A percentile compares a stretch with the other conserved stretches of the same genome.
These are phyloP conservation scores for Philonicus albiceps DNA, from an alignment of 2,888 invertebrate genomes.

Conservation along the genomic window DNA sequence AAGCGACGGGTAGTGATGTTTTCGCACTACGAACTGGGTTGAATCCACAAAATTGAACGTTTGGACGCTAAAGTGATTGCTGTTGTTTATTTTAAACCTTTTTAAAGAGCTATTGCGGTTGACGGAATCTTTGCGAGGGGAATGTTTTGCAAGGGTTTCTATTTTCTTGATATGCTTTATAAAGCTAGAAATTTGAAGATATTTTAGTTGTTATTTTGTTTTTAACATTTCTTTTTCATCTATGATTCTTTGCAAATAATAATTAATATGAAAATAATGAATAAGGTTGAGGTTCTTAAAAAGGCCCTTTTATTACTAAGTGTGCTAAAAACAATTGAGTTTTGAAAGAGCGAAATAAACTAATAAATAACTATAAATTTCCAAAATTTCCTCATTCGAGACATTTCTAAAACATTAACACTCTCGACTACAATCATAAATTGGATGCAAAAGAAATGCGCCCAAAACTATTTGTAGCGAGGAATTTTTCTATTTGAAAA, in stretches of 20 bases:
- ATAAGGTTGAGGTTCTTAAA: too few species aligned
- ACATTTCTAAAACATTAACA: not conserved
- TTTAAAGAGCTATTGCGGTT: not conserved
- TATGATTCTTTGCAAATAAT: too few species aligned
- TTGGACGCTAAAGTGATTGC: not conserved
- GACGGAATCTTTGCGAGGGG: not conserved
- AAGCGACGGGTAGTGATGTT: not conserved
- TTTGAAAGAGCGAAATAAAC: too few species aligned
- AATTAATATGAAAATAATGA: too few species aligned
- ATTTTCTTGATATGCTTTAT: not conserved
- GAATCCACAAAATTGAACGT: not conserved
- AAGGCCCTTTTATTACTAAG: too few species aligned
- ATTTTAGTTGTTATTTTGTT: not conserved
- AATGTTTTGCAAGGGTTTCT: not conserved
- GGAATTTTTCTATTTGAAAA: not conserved
- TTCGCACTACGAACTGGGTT: not conserved
- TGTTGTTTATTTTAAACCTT: not conserved
- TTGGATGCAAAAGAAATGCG: not conserved
- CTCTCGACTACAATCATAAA: not conserved
- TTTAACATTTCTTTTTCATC: not conserved
- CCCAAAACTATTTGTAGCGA: not conserved
- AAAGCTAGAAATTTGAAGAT: not conserved
- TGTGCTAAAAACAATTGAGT: too few species aligned
- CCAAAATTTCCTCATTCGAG: too few species aligned
- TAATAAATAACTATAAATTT: too few species aligned